Percentiles rank a stretch among this genome's conserved stretches.
Conservation (phyloP, 2,888 invertebrate genomes). For the Crossocerus cetratus region DNA sequence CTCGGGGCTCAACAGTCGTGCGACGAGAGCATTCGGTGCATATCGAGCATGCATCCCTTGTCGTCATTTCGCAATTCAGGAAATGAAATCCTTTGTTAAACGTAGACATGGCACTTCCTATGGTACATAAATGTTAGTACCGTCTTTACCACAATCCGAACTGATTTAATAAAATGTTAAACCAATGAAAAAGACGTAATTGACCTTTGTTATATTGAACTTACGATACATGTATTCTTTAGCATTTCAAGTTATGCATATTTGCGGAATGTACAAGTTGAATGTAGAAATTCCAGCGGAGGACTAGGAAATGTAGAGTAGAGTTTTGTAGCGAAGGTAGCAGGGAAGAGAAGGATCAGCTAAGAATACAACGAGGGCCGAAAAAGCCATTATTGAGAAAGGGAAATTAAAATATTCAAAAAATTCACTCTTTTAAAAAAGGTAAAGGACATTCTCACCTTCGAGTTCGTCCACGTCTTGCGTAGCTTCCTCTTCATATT, state of each 20-base stretch:
- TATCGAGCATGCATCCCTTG: slow-evolving; percentile 46
- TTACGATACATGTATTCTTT: neutral
- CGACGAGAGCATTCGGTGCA: slow-evolving; percentile 47
- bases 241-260: neutral
- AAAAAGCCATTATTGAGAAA: slow-evolving; percentile 49
- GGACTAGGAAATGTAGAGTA: slow-evolving; percentile 7
- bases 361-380: slow-evolving; percentile 46
- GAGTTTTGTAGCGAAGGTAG: slow-evolving; percentile 44
- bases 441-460: slow-evolving; percentile 50
- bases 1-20: slow-evolving; percentile 28
- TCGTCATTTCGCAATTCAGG: slow-evolving; percentile 26
- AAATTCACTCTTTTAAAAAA: slow-evolving; percentile 29
- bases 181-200: neutral
- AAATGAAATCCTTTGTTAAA: neutral
- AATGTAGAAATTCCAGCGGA: neutral
- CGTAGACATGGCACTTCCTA: too few relatives aligned
- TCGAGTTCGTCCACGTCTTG: slow-evolving; percentile 27
- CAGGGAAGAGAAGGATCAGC: slow-evolving; percentile 41
- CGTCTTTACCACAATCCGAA: too few relatives aligned
- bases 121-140: too few relatives aligned
- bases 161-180: too few relatives aligned
- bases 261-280: neutral
- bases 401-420: slow-evolving; percentile 39
- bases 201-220: neutral
- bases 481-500: slow-evolving; percentile 36